Conservation (phyloP, 2,113 vertebrate species). For the Carollia perspicillata region DNA sequence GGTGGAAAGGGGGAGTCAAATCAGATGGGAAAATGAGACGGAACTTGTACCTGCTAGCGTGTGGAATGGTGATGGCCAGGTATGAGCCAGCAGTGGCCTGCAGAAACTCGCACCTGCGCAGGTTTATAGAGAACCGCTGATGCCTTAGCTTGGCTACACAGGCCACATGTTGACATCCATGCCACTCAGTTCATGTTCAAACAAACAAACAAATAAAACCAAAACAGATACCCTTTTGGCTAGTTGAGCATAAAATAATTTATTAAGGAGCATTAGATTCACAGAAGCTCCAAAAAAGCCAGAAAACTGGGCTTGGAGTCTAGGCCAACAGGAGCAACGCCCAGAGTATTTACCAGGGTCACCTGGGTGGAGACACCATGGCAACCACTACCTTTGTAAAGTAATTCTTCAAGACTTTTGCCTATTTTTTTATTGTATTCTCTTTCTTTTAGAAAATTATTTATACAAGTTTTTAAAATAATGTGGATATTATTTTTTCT, state of each 20-base stretch:
- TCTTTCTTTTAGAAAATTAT: not conserved
- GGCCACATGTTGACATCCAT: not conserved
- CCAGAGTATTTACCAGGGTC: too few species aligned
- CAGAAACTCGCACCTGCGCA: not conserved
- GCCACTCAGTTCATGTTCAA: not conserved
- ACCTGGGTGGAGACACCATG: not conserved
- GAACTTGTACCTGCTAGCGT: not conserved
- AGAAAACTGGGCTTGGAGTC: not conserved
- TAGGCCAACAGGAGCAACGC: not conserved
- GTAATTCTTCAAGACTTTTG: not conserved
- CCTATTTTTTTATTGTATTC: not conserved
- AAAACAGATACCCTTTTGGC: not conserved
- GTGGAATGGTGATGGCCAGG: not conserved
- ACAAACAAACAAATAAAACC: not conserved
- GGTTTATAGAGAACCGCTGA: not conserved
- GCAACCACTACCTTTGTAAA: not conserved
- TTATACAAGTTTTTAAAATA: not conserved
- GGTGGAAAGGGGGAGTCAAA: not conserved
- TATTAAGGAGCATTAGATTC: not conserved
- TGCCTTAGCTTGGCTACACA: not conserved
- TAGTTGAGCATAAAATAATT: not conserved
- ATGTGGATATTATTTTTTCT: not conserved
- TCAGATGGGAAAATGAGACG: not conserved
- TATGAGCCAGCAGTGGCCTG: not conserved
- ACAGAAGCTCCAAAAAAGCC: not conserved